Evolutionary conservation across 1,140 invertebrate species (phyloP).

Genomic region (Archivesica marissinica): DNA sequence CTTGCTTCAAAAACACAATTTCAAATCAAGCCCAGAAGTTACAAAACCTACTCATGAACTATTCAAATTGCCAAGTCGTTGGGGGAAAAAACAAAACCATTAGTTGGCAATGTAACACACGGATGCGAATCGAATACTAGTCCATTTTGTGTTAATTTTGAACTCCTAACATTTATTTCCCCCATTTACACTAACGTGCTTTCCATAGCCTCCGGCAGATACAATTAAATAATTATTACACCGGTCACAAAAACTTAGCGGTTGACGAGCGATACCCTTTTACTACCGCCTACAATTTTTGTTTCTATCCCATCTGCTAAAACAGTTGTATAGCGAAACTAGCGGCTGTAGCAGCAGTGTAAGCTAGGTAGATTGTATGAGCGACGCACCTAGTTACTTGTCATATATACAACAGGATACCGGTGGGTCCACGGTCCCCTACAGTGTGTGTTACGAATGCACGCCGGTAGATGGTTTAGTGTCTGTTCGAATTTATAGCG

Average conservation of each 20-base stretch:
- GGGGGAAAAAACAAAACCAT: not conserved
- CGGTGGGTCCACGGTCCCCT: too few species aligned
- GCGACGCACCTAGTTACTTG: too few species aligned
- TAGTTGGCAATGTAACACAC: not conserved
- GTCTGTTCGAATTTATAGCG: too few species aligned
- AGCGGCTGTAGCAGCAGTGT: too few species aligned
- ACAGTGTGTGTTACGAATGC: too few species aligned
- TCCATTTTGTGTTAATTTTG: conserved; percentile 6
- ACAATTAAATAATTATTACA: conserved; percentile 21
- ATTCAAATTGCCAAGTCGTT: conserved; percentile 6
- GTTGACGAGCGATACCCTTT: not conserved
- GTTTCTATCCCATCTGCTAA: not conserved
- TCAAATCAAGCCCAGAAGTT: not conserved
- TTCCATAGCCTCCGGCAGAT: not conserved
- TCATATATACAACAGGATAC: too few species aligned
- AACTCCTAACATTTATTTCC: conserved; percentile 9
- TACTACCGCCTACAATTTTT: not conserved
- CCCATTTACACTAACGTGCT: not conserved
- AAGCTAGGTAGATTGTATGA: too few species aligned
- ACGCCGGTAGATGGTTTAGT: too few species aligned
- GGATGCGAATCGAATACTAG: conserved; percentile 19
- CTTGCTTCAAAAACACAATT: not conserved
- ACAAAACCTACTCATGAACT: too few species aligned
- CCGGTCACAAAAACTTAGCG: not conserved
- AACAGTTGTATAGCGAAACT: too few species aligned